Percentiles rank a stretch among this genome's conserved stretches.
phyloP scores from a whole-genome alignment of 64 coral and sea anemone genomes.

The Montipora sp. region DNA sequence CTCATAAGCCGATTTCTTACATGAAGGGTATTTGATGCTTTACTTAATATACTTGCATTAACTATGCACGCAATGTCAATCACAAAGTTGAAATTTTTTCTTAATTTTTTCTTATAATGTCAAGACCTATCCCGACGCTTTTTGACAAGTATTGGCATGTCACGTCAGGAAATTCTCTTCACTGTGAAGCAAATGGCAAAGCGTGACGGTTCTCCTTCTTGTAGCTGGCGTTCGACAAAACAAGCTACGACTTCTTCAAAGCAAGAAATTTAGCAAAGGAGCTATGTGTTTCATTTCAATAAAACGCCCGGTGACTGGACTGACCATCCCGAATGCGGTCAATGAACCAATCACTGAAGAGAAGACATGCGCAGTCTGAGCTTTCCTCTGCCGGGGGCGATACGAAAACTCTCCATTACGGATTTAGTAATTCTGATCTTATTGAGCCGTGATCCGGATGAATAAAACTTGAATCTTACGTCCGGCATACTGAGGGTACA shows the following conservation, averaged over 20 bases:
- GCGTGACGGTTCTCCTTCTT: background rate
- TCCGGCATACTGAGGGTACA: background rate
- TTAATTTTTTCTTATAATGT: background rate
- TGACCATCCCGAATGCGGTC: background rate
- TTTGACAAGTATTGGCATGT: background rate
- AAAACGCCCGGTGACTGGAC: background rate
- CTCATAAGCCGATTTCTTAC: conserved; percentile 33
- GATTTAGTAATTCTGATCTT: conserved; percentile 5
- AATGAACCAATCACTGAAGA: background rate
- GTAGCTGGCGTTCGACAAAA: background rate
- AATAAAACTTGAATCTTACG: conserved; percentile 19
- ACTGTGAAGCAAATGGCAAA: background rate
- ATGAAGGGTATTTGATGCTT: background rate
- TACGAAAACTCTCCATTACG: conserved; percentile 1
- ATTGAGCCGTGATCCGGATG: conserved; percentile 41
- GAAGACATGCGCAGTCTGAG: background rate
- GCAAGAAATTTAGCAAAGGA: background rate
- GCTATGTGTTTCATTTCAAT: background rate
- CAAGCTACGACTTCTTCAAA: background rate
- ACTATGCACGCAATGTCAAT: conserved; percentile 16
- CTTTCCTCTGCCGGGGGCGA: background rate
- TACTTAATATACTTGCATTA: conserved; percentile 1
- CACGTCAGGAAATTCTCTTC: background rate
- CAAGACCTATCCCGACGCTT: background rate
- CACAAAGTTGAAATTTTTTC: background rate